phyloP scores from a whole-genome alignment of 2,797 vertebrate genomes.

The Melopsittacus undulatus region DNA sequence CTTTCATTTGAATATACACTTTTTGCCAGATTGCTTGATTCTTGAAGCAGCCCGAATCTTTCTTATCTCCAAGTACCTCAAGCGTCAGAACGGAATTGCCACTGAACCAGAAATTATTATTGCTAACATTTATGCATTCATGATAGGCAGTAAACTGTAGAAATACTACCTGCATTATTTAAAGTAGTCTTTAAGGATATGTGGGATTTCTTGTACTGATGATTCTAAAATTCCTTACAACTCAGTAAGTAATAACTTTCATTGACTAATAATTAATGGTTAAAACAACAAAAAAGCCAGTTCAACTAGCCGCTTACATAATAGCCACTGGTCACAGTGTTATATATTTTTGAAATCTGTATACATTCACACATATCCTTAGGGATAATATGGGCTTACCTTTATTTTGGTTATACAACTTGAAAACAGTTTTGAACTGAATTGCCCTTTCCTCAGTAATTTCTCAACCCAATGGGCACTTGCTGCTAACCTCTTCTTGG shows the following conservation, averaged over 20 bases:
- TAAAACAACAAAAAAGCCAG: not conserved
- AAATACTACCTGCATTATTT: not conserved
- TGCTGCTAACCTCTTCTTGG: not conserved
- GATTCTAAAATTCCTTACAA: not conserved
- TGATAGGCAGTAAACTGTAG: not conserved
- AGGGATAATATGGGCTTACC: not conserved
- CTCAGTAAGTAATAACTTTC: not conserved
- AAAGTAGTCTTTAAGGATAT: not conserved
- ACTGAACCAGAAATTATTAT: not conserved
- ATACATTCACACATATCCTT: not conserved
- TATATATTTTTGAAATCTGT: not conserved
- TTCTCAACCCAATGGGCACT: not conserved
- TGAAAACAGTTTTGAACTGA: not conserved
- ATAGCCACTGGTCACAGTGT: not conserved
- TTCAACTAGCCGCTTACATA: not conserved
- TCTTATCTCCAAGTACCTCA: not conserved
- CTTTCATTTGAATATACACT: not conserved
- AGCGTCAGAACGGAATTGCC: not conserved
- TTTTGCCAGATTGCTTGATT: not conserved
- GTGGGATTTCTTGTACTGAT: not conserved
- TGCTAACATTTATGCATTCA: not conserved
- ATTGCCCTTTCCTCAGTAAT: not conserved
- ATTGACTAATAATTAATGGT: not conserved
- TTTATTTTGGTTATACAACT: not conserved
- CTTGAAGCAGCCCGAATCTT: not conserved